Base-by-base conservation (phyloP, 2,797 vertebrate species). In the Parauchenoglanis punctatus region DNA sequence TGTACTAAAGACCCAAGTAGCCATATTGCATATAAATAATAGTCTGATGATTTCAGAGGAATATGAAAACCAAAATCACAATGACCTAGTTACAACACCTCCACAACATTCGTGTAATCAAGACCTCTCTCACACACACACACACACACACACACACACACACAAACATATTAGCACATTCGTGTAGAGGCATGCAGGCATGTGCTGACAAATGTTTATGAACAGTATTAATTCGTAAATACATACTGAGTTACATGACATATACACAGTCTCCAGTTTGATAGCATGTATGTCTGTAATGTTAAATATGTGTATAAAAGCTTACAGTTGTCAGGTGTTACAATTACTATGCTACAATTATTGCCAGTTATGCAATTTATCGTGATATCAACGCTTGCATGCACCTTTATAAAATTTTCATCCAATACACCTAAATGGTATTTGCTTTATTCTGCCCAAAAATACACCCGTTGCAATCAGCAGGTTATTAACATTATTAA, bases 21-120 rank as follows among this genome's bases (percentile, higher is more conserved):
- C 61, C 68, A 68, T 6, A 28, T 84, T 52, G 31, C 58, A 65
- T 70, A 80, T 88, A 88, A 86, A 84, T 28, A 72, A 54, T 54
- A 87, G 85, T 7, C 35, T 44, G 23, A 81, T 25, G 58, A 81
- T 81, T 61, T 46, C 63, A 89, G 83, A 86, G 86, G 61, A 82
- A 46, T 63, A 70, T 85, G 81, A 85, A 77, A 86, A 40, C 84
- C 83, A 84, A 73, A 82, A 85, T 85, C 88, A 86, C 81, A 56
- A 85, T 89, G 85, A 87, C 87, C 84, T 85, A 91, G 83, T 88
- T 88, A 87, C 72, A 88, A 90, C 84, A 90, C 84, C 81, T 91
- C 44, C 85, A 81, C 87, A 88, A 18, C 84, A 87, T 77, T 28
- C 23, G 73, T 78, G 80, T 61, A 86, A 52, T 70, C 20, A 18